phyloP scores from a whole-genome alignment of 2,797 vertebrate species.

The Ctenopoma multispine region DNA sequence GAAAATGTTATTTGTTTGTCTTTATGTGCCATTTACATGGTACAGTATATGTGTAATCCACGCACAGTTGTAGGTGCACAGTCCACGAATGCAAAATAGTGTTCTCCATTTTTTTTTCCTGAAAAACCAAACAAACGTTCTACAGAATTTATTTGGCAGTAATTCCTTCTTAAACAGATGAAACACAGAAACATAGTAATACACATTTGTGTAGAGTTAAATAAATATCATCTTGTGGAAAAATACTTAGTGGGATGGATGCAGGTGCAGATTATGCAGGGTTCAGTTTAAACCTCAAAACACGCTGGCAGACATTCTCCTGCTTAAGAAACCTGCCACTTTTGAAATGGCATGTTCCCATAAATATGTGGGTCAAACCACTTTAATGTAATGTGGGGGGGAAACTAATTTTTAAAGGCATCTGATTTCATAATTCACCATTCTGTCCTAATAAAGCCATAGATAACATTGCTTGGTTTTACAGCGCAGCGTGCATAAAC shows the following conservation, averaged over 20 bases:
- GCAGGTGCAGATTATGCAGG: constrained; percentile 43
- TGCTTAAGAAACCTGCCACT: background rate
- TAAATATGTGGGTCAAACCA: constrained; percentile 46
- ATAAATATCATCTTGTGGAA: constrained; percentile 9
- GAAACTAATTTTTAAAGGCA: constrained; percentile 29
- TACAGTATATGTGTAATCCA: background rate
- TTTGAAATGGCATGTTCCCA: constrained; percentile 43
- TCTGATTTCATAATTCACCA: constrained; percentile 48
- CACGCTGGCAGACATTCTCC: constrained; percentile 16
- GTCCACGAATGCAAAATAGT: background rate
- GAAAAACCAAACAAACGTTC: no score
- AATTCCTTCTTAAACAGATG: constrained; percentile 16
- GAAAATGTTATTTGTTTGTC: background rate
- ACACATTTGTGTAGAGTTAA: constrained; percentile 2
- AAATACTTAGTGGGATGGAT: constrained; percentile 18
- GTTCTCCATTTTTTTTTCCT: background rate
- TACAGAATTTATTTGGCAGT: background rate
- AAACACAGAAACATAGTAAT: constrained; percentile 29
- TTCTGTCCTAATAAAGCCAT: constrained; percentile 36
- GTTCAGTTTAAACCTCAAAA: constrained; percentile 39
- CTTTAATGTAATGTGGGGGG: constrained; percentile 25
- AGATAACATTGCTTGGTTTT: constrained; percentile 59
- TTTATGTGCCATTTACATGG: constrained; percentile 8
- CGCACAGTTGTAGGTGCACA: background rate
- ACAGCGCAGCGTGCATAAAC: constrained; percentile 30